Percentiles rank a stretch among this genome's conserved stretches.
phyloP scores from a whole-genome alignment of 2,113 vertebrate genomes.

The Danio rerio region GRCz12tu NC_133198.1:247501-248000 shows the following conservation, averaged over 20 bases:
- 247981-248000: not conserved
- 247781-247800: constrained; percentile 11
- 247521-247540: not conserved
- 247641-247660: not conserved
- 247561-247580: not conserved
- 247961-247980: not conserved
- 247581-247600: not conserved
- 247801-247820: constrained; percentile 27
- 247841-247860: constrained; percentile 18
- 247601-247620: constrained; percentile 1
- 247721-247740: constrained; percentile 27
- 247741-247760: constrained; percentile 5
- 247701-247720: constrained; percentile 21
- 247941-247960: constrained; percentile 9
- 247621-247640: not conserved
- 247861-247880: constrained; percentile 28
- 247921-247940: not conserved
- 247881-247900: not conserved
- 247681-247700: constrained; percentile 3
- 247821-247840: constrained; percentile 23
- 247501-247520: not conserved
- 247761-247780: constrained; percentile 4
- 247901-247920: not conserved
- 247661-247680: constrained; percentile 33
- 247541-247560: not conserved